Percentiles rank a stretch among this genome's conserved stretches.
phyloP scores from a whole-genome alignment of 2,888 invertebrate species.

The Clusia tigrina region DNA sequence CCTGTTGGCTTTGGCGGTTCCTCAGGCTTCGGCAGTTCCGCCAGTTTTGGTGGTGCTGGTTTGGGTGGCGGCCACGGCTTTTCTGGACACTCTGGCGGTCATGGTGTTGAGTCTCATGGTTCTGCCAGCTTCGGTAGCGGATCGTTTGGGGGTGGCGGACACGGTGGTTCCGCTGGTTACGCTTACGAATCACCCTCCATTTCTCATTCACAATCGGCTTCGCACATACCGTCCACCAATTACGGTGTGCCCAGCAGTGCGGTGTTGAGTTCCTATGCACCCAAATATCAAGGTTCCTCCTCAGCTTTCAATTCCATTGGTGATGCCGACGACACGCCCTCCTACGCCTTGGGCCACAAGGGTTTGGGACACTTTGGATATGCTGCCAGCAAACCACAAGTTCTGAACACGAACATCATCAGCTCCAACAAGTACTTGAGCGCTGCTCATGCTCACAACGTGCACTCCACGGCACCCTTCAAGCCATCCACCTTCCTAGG shows the following conservation, averaged over 20 bases:
- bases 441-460: not conserved
- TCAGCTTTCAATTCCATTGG: constrained; percentile 18
- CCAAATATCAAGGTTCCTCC: constrained; percentile 30
- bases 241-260: constrained; percentile 31
- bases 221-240: constrained; percentile 23
- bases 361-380: constrained; percentile 59
- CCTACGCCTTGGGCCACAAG: constrained; percentile 60
- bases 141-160: constrained; percentile 22
- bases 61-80: constrained; percentile 7
- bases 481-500: constrained; percentile 61
- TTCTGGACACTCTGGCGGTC: constrained; percentile 20
- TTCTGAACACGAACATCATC: constrained; percentile 49
- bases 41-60: constrained; percentile 16
- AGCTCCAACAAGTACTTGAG: constrained; percentile 27
- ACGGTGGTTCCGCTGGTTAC: constrained; percentile 7
- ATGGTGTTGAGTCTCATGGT: constrained; percentile 12
- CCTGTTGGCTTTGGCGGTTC: constrained; percentile 18
- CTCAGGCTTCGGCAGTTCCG: constrained; percentile 25
- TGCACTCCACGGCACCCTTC: constrained; percentile 51
- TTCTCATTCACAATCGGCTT: constrained; percentile 10
- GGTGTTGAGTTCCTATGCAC: constrained; percentile 31
- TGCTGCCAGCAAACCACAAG: constrained; percentile 55
- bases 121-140: constrained; percentile 27
- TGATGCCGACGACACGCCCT: constrained; percentile 41
- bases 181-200: constrained; percentile 25